phyloP scores from a whole-genome alignment of 2,797 vertebrate genomes.

The Myotis pilosus region DNA sequence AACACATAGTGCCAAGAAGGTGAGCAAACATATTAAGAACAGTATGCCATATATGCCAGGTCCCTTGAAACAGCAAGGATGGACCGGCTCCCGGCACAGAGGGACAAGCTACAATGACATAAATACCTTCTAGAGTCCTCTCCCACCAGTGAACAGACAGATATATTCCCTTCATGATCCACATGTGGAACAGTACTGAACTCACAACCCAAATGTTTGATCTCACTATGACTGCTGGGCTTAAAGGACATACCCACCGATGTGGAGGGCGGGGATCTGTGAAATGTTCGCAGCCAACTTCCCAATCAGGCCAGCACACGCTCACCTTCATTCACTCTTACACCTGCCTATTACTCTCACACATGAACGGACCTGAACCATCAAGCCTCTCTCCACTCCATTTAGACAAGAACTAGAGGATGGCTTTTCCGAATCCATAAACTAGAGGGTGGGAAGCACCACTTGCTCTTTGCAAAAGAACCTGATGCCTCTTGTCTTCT shows the following conservation, averaged over 20 bases:
- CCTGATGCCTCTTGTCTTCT: background rate
- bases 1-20: no score
- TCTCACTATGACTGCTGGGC: background rate
- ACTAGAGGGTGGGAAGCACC: background rate
- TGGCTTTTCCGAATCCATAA: background rate
- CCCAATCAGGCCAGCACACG: background rate
- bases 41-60: no score
- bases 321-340: background rate
- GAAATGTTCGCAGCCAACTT: background rate
- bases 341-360: background rate
- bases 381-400: background rate
- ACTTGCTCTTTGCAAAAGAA: background rate
- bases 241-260: background rate
- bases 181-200: background rate
- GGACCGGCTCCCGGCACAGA: no score
- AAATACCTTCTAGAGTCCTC: background rate
- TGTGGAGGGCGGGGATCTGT: background rate
- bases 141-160: background rate
- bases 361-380: rapidly evolving
- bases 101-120: background rate
- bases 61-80: no score
- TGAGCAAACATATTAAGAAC: no score
- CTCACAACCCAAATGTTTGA: background rate
- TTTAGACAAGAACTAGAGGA: background rate
- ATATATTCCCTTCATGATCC: background rate